A percentile compares a stretch with the other conserved stretches of the same genome.
These are phyloP conservation scores for Zosterops pallidus DNA, from an alignment of 2,113 vertebrate genomes.

Conservation along the genomic window DNA sequence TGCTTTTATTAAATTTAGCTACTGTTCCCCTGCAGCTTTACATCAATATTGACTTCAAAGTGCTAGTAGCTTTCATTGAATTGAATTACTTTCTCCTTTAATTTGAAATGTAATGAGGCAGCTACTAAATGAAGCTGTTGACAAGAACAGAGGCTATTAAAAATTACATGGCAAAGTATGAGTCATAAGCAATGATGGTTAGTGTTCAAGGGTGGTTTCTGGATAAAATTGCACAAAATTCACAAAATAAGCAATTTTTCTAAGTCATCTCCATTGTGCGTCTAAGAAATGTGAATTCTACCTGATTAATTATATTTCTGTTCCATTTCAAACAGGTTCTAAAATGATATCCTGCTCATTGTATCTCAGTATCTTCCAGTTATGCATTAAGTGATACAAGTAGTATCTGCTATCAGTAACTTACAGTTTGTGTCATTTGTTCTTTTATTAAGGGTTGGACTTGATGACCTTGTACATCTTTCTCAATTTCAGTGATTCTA, in stretches of 20 bases:
- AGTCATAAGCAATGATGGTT: neutral
- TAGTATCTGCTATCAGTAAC: neutral
- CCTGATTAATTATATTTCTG: neutral
- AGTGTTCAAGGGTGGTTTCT: neutral
- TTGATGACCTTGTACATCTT: neutral
- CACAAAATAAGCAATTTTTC: neutral
- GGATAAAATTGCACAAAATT: neutral
- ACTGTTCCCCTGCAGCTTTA: constrained; percentile 11
- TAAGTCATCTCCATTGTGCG: neutral
- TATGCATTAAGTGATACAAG: neutral
- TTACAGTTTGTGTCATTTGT: neutral
- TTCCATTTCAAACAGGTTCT: neutral
- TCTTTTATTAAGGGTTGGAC: neutral
- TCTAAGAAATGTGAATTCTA: neutral
- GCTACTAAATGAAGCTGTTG: constrained; percentile 33
- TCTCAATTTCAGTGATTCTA: neutral
- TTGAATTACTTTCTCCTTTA: constrained; percentile 30
- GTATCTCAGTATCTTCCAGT: neutral
- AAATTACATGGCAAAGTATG: neutral
- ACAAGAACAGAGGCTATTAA: constrained; percentile 12
- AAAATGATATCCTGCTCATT: neutral
- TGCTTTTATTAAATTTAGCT: constrained; percentile 37
- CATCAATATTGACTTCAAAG: constrained; percentile 44
- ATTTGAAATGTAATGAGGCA: constrained; percentile 42
- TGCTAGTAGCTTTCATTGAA: constrained; percentile 4